A percentile compares a stretch with the other conserved stretches of the same genome.
Evolutionary conservation across 2,797 vertebrate species (phyloP).

Genomic region (Peromyscus aztecus): DNA sequence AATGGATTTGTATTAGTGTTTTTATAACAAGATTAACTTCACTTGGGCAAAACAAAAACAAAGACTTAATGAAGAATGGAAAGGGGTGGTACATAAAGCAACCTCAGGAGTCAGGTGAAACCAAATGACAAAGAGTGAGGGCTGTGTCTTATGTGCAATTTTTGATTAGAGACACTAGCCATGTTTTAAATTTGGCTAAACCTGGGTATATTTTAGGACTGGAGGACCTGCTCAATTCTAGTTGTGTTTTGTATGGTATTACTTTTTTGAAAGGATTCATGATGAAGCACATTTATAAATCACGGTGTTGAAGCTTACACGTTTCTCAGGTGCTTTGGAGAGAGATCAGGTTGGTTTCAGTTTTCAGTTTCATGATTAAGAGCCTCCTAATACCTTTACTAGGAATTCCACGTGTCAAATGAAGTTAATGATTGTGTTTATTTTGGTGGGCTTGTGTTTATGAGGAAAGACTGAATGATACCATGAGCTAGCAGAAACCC

Average conservation of each 20-base stretch:
- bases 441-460: background rate
- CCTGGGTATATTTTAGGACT: background rate
- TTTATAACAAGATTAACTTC: slow-evolving; percentile 13
- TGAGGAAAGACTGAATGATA: slow-evolving; percentile 29
- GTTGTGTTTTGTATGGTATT: background rate
- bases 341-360: slow-evolving; percentile 41
- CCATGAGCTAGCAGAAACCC: background rate
- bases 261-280: background rate
- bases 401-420: slow-evolving; percentile 1
- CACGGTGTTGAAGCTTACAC: background rate
- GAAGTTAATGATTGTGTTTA: background rate
- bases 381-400: background rate
- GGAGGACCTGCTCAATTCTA: background rate
- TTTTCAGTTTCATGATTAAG: slow-evolving; percentile 50
- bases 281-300: background rate
- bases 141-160: background rate
- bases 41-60: slow-evolving; percentile 9
- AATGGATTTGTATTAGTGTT: background rate
- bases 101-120: background rate
- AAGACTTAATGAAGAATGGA: slow-evolving; percentile 13
- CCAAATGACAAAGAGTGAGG: slow-evolving; percentile 7
- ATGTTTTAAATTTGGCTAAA: slow-evolving; percentile 26
- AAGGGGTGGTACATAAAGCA: background rate
- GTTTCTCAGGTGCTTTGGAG: slow-evolving; percentile 38
- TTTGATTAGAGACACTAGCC: slow-evolving; percentile 30